A percentile compares a stretch with the other conserved stretches of the same genome.
Conservation (phyloP, 2,113 vertebrate genomes). For the Petaurus breviceps region DNA sequence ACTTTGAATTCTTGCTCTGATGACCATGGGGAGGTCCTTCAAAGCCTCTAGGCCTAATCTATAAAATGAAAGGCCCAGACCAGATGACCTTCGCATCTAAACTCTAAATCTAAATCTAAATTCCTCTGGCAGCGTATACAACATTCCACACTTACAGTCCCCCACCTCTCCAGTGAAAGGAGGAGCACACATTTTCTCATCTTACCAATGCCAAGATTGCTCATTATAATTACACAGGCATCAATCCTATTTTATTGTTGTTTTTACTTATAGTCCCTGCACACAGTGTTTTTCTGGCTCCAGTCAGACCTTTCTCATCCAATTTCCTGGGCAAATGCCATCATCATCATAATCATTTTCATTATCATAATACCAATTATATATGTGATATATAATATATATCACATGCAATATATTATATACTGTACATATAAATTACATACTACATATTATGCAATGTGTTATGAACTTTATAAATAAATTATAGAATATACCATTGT, state of each 20-base stretch:
- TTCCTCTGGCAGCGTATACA: not conserved
- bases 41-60: not conserved
- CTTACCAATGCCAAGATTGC: not conserved
- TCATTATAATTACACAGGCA: not conserved
- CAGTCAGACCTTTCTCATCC: not conserved
- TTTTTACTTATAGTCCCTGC: not conserved
- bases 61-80: not conserved
- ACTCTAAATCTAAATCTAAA: not conserved
- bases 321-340: not conserved
- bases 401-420: not conserved
- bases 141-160: not conserved
- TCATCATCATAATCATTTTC: too few relatives aligned
- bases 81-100: not conserved
- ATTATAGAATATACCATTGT: too few relatives aligned
- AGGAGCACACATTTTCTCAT: not conserved
- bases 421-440: not conserved
- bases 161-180: not conserved
- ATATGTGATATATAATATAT: not conserved
- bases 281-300: not conserved
- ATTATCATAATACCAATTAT: not conserved
- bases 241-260: not conserved
- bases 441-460: not conserved
- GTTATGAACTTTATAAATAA: too few relatives aligned
- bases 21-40: not conserved
- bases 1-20: not conserved